These are phyloP conservation scores for Artibeus lituratus DNA, from an alignment of 2,797 vertebrate genomes.

Conservation along the genomic window DNA sequence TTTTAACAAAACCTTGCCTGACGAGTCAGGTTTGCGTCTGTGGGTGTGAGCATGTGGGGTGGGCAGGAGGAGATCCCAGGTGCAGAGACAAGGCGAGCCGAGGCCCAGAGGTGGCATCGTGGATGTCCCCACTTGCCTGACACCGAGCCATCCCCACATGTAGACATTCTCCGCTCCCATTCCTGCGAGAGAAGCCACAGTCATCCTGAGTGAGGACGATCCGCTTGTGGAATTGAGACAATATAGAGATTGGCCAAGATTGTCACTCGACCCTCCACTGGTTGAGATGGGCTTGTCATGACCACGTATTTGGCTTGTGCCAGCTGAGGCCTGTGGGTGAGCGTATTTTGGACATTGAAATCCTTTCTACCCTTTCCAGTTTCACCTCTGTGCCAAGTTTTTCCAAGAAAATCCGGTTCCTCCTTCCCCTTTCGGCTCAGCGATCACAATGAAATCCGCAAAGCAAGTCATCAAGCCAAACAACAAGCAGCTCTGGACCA, in stretches of 20 bases:
- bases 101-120: background rate
- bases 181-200: background rate
- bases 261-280: background rate
- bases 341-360: background rate
- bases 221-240: background rate
- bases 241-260: background rate
- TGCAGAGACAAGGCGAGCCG: background rate
- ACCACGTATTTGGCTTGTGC: background rate
- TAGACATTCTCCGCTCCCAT: background rate
- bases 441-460: constrained; percentile 90
- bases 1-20: background rate
- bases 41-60: background rate
- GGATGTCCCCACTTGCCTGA: background rate
- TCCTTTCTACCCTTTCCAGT: constrained; percentile 84
- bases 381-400: constrained; percentile 90
- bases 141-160: rapidly evolving
- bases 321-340: background rate
- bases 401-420: constrained; percentile 88
- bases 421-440: constrained; percentile 75
- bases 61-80: background rate
- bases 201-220: rapidly evolving
- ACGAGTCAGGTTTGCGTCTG: background rate
- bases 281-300: background rate
- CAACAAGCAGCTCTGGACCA: constrained; percentile 93
- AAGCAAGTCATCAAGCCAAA: constrained; percentile 88